A percentile compares a stretch with the other conserved stretches of the same genome.
phyloP scores from a whole-genome alignment of 2,113 vertebrate species.

The Noturus placidus region DNA sequence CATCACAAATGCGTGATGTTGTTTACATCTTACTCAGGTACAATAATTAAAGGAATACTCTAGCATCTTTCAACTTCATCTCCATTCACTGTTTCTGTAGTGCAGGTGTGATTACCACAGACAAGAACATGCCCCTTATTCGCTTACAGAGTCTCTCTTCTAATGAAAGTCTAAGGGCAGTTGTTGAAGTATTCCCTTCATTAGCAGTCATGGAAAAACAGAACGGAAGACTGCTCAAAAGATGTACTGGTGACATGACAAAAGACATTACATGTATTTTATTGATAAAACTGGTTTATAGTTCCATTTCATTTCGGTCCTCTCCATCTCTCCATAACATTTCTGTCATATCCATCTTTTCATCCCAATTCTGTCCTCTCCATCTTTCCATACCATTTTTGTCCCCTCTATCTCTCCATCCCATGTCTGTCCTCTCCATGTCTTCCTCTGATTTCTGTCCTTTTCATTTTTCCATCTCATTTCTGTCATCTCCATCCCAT shows the following conservation, averaged over 20 bases:
- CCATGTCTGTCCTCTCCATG: background rate
- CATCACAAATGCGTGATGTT: background rate
- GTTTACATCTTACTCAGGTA: background rate
- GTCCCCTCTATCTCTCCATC: background rate
- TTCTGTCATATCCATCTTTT: background rate
- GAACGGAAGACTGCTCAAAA: background rate
- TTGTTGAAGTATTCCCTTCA: background rate
- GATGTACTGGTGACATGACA: background rate
- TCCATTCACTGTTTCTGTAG: background rate
- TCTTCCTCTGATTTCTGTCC: background rate
- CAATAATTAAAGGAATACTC: background rate
- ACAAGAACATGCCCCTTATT: background rate
- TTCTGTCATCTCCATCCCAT: background rate
- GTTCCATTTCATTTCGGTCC: background rate
- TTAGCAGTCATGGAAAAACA: background rate
- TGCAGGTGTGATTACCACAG: background rate
- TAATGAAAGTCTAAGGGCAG: background rate
- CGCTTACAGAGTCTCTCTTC: background rate
- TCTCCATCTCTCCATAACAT: no score
- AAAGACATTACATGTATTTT: background rate
- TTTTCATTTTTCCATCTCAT: background rate
- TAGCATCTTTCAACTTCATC: background rate
- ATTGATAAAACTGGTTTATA: background rate
- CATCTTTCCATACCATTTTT: background rate
- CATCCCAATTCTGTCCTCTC: background rate